Percentiles rank a stretch among this genome's conserved stretches.
phyloP scores from a whole-genome alignment of 2,888 invertebrate species.

The Drosophila colorata region DNA sequence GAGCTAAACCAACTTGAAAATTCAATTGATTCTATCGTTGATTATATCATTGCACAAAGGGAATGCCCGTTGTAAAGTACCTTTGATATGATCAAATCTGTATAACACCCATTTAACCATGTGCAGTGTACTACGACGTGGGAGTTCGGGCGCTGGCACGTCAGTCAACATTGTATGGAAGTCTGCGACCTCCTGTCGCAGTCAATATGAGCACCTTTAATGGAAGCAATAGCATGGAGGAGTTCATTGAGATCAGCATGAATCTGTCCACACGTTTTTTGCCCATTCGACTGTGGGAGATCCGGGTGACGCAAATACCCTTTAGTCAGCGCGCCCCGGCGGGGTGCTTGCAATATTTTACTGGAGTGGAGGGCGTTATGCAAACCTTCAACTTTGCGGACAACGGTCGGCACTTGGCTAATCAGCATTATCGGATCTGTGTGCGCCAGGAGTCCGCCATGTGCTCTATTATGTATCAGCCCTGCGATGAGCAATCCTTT shows the following conservation, averaged over 20 bases:
- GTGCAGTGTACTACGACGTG: slow-evolving; percentile 84
- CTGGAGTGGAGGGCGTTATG: slow-evolving; percentile 87
- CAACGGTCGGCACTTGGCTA: slow-evolving; percentile 92
- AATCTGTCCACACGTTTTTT: slow-evolving; percentile 88
- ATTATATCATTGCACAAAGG: too few species aligned
- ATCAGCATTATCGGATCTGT: slow-evolving; percentile 92
- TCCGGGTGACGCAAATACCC: slow-evolving; percentile 91
- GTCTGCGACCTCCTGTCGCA: slow-evolving; percentile 58
- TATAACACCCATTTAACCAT: not conserved
- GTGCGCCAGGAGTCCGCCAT: slow-evolving; percentile 89
- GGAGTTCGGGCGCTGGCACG: slow-evolving; percentile 69
- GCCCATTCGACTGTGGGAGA: slow-evolving; percentile 91
- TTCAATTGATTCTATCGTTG: too few species aligned
- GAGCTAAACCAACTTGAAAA: too few species aligned
- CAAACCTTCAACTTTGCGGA: slow-evolving; percentile 93
- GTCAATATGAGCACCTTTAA: slow-evolving; percentile 26
- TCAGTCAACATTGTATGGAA: slow-evolving; percentile 74
- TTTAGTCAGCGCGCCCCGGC: slow-evolving; percentile 92
- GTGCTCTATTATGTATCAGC: slow-evolving; percentile 91
- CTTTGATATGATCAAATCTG: not conserved
- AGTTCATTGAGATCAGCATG: slow-evolving; percentile 83
- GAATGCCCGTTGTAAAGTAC: too few species aligned
- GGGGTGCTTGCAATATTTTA: slow-evolving; percentile 91
- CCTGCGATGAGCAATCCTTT: slow-evolving; percentile 91
- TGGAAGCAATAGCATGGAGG: slow-evolving; percentile 40